Evolutionary conservation across 2,797 vertebrate genomes (phyloP).

Genomic region (Centroberyx gerrardi): DNA sequence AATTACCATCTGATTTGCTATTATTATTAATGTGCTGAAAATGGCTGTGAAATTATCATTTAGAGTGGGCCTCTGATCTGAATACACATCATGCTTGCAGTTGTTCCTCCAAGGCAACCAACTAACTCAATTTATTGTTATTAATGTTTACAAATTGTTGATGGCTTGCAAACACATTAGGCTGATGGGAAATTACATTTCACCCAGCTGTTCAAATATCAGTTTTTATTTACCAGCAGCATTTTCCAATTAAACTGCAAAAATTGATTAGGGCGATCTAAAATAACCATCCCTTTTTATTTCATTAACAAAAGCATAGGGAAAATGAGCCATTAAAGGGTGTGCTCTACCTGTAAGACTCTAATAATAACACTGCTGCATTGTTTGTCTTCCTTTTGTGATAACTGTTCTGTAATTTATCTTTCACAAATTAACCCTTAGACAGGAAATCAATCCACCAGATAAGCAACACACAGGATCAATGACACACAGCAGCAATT

Average conservation of each 20-base stretch:
- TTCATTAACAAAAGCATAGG: conserved; percentile 51
- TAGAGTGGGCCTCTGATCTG: conserved; percentile 75
- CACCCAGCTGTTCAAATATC: conserved; percentile 83
- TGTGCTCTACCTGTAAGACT: conserved; percentile 27
- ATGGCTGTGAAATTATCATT: conserved; percentile 85
- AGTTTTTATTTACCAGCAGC: conserved; percentile 79
- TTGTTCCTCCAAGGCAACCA: conserved; percentile 74
- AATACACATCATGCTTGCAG: conserved; percentile 66
- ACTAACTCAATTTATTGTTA: conserved; percentile 87
- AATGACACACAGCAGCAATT: conserved; percentile 1
- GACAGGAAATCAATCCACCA: conserved; percentile 28
- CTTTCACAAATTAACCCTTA: conserved; percentile 28
- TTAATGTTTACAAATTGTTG: conserved; percentile 86
- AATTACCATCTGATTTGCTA: conserved; percentile 81
- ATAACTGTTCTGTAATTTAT: conserved; percentile 22
- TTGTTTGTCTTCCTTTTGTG: conserved; percentile 6
- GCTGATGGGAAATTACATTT: conserved; percentile 84
- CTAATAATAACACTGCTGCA: conserved; percentile 18
- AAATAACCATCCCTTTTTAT: conserved; percentile 70
- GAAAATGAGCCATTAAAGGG: conserved; percentile 44
- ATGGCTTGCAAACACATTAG: conserved; percentile 84
- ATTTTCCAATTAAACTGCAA: conserved; percentile 81
- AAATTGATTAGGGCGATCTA: conserved; percentile 78
- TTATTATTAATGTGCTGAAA: conserved; percentile 82
- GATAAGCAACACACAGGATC: conserved; percentile 32